Percentiles rank a stretch among this genome's conserved stretches.
These are phyloP conservation scores for Calidris pugnax DNA, from an alignment of 2,113 vertebrate species.

Conservation along the genomic window DNA sequence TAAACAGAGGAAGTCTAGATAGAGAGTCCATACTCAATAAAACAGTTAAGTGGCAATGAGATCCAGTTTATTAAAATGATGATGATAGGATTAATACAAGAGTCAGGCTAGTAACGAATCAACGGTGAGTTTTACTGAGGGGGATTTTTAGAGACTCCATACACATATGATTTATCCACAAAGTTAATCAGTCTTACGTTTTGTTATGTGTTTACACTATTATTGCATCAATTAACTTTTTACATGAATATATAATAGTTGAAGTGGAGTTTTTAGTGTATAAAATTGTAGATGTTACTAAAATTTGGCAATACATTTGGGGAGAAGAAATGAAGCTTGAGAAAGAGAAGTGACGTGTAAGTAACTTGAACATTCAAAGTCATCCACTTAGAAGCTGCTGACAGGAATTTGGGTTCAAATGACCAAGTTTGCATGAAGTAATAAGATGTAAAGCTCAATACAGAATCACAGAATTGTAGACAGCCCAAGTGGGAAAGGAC, in stretches of 20 bases:
- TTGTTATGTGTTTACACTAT: not conserved
- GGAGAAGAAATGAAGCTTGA: not conserved
- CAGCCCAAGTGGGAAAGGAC: not conserved
- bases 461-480: not conserved
- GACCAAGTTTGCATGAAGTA: not conserved
- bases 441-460: not conserved
- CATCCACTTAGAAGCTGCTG: not conserved
- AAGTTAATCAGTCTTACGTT: not conserved
- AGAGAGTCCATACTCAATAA: not conserved
- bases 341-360: not conserved
- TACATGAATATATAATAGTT: not conserved
- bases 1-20: not conserved
- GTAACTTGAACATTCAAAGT: not conserved
- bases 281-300: not conserved
- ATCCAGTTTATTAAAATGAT: not conserved
- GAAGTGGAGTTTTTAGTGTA: not conserved
- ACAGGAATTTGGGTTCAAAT: not conserved
- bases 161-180: not conserved
- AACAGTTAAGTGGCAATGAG: not conserved
- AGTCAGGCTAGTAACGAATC: not conserved
- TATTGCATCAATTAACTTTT: not conserved
- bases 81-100: not conserved
- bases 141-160: not conserved
- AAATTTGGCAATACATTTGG: not conserved
- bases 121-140: not conserved